Percentiles rank a stretch among this genome's conserved stretches.
Conservation (phyloP, 2,888 invertebrate species). For the Mythimna ferrago region DNA sequence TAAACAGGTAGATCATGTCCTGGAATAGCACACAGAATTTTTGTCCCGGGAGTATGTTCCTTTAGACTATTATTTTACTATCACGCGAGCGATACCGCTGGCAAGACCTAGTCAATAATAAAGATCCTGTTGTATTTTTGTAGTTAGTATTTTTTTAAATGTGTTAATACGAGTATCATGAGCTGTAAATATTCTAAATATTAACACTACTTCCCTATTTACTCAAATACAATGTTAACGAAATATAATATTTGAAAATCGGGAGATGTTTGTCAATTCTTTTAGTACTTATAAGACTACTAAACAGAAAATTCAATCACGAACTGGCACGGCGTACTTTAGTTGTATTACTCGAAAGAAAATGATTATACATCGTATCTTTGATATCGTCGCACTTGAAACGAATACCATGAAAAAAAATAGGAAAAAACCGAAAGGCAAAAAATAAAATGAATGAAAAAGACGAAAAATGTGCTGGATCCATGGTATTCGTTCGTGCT, state of each 20-base stretch:
- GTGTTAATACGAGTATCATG: constrained; percentile 23
- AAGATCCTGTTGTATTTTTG: not conserved
- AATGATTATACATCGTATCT: too few species aligned
- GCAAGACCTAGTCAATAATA: not conserved
- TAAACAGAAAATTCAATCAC: not conserved
- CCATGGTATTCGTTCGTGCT: too few species aligned
- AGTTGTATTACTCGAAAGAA: not conserved
- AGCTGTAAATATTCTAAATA: not conserved
- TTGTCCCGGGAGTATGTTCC: too few species aligned
- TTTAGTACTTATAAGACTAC: not conserved
- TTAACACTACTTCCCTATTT: constrained; percentile 1
- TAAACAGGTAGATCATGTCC: too few species aligned
- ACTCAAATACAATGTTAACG: not conserved
- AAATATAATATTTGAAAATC: not conserved
- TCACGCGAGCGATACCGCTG: too few species aligned
- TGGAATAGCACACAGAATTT: too few species aligned
- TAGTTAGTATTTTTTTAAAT: not conserved
- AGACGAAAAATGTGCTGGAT: too few species aligned
- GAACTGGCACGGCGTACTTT: not conserved
- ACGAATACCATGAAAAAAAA: too few species aligned
- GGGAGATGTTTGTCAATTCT: not conserved
- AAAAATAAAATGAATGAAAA: too few species aligned
- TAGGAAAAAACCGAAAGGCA: too few species aligned
- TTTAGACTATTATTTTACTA: too few species aligned
- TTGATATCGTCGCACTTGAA: too few species aligned